A percentile compares a stretch with the other conserved stretches of the same genome.
These are phyloP conservation scores for Uropsilus gracilis DNA, from an alignment of 2,113 vertebrate genomes.

Conservation along the genomic window DNA sequence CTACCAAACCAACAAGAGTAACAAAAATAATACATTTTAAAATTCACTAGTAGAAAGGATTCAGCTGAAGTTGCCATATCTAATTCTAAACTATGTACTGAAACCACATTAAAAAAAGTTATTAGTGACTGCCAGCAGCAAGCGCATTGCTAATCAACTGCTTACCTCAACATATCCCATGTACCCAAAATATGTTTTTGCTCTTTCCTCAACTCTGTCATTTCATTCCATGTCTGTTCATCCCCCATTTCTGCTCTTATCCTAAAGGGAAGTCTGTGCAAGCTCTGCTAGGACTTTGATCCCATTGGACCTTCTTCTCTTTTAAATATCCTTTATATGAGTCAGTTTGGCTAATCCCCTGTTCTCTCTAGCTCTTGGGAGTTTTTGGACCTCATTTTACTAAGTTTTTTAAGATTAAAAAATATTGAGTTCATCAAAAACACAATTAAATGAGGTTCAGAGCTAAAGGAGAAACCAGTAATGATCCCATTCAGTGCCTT, in stretches of 20 bases:
- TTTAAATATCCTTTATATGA: not conserved
- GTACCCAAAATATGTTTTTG: not conserved
- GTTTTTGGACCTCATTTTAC: not conserved
- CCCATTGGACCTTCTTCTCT: not conserved
- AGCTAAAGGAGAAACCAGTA: not conserved
- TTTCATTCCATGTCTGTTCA: not conserved
- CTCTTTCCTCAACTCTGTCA: not conserved
- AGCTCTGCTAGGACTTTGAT: not conserved
- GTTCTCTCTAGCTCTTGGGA: not conserved
- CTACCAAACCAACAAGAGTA: not conserved
- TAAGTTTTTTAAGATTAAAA: not conserved
- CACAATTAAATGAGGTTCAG: not conserved
- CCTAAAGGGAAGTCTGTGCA: not conserved
- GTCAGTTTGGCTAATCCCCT: not conserved
- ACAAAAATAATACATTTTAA: not conserved
- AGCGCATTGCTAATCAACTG: not conserved
- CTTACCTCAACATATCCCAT: not conserved
- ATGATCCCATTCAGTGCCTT: not conserved
- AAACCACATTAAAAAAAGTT: not conserved
- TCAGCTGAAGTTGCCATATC: not conserved
- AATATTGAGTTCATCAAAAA: not conserved
- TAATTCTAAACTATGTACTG: fast-evolving
- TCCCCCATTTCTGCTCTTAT: not conserved
- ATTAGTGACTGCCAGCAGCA: no score
- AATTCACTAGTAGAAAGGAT: not conserved